Evolutionary conservation across 2,888 invertebrate species (phyloP).

Genomic region (Eremobia ochroleuca): DNA sequence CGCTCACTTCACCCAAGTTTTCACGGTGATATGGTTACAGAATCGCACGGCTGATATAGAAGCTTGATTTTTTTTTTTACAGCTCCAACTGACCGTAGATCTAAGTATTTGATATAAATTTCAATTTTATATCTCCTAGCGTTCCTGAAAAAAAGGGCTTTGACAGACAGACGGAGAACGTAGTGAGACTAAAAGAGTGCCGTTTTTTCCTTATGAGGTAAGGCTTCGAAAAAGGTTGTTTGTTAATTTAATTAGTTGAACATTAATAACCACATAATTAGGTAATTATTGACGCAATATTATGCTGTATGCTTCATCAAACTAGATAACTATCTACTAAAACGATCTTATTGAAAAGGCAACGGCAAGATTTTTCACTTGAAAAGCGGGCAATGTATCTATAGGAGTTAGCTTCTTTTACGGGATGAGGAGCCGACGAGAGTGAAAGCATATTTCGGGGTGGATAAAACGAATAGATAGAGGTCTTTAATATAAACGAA

Average conservation of each 20-base stretch:
- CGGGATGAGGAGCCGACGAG: constrained; percentile 83
- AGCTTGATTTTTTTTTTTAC: background rate
- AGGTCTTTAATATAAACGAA: constrained; percentile 91
- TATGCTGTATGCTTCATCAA: background rate
- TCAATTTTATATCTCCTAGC: background rate
- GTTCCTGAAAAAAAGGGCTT: background rate
- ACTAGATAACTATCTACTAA: background rate
- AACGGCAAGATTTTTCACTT: constrained; percentile 30
- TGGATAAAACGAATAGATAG: constrained; percentile 91
- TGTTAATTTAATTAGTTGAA: constrained; percentile 1
- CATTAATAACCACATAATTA: background rate
- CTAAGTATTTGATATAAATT: background rate
- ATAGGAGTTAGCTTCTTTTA: constrained; percentile 68
- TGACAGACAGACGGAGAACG: background rate
- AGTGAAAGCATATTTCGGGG: constrained; percentile 88
- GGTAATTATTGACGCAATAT: too few relatives aligned
- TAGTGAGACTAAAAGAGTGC: background rate
- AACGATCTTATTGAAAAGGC: constrained; percentile 11
- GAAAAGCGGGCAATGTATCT: constrained; percentile 54
- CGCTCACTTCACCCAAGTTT: too few relatives aligned
- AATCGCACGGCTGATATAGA: too few relatives aligned
- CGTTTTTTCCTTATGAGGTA: background rate
- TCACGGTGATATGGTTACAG: too few relatives aligned
- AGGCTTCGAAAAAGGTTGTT: background rate
- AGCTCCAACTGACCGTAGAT: background rate